phyloP scores from a whole-genome alignment of 2,888 invertebrate genomes.

The Caenorhabditis sinica region DNA sequence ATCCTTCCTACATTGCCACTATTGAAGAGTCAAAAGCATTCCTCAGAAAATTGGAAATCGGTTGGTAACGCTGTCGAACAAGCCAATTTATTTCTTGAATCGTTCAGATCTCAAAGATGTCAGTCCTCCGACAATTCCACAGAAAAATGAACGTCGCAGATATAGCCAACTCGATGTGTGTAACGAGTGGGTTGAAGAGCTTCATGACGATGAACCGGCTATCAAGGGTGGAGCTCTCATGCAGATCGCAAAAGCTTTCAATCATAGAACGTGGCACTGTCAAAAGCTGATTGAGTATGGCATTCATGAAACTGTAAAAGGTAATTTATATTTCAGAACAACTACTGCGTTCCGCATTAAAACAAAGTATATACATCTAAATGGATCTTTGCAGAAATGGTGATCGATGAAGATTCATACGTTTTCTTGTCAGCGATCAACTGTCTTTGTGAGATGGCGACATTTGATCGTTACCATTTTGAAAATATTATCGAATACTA shows the following conservation, averaged over 20 bases:
- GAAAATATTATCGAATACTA: constrained; percentile 69
- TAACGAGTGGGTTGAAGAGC: constrained; percentile 55
- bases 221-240: constrained; percentile 64
- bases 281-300: constrained; percentile 43
- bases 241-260: constrained; percentile 44
- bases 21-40: constrained; percentile 31
- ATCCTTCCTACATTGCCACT: constrained; percentile 6
- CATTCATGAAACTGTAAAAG: constrained; percentile 55
- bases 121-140: constrained; percentile 12
- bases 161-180: constrained; percentile 43
- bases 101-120: constrained; percentile 15
- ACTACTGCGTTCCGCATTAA: too few relatives aligned
- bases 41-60: constrained; percentile 22
- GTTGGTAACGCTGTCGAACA: neutral
- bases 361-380: too few relatives aligned
- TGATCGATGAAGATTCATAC: constrained; percentile 75
- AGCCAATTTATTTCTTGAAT: neutral
- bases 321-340: too few relatives aligned
- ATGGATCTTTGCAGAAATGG: constrained; percentile 50
- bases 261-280: constrained; percentile 25
- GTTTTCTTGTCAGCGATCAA: constrained; percentile 79
- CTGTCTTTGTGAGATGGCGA: constrained; percentile 76
- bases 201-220: constrained; percentile 62
- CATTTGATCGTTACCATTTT: constrained; percentile 66
- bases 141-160: constrained; percentile 27